Evolutionary conservation across 1,140 invertebrate species (phyloP).

Genomic region (Drosophila chauvacae): DNA sequence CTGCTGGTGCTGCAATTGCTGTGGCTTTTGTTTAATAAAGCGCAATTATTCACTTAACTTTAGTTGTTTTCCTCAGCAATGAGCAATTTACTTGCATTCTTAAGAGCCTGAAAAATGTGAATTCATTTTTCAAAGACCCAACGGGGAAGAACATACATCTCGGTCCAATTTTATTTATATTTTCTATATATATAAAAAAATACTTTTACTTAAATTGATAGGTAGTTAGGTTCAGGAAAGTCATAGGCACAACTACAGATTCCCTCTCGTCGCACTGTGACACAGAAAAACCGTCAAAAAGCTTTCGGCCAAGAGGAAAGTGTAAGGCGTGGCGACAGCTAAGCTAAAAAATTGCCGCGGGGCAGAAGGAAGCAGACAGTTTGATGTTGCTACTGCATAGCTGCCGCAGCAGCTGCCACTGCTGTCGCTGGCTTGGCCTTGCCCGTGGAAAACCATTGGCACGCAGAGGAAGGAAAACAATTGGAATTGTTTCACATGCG

Average conservation of each 20-base stretch:
- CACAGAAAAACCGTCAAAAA: constrained; percentile 59
- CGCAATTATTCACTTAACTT: constrained; percentile 66
- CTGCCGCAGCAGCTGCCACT: background rate
- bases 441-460: constrained; percentile 53
- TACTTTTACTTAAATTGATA: background rate
- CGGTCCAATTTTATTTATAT: no score
- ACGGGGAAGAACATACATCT: background rate
- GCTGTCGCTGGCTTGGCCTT: constrained; percentile 51
- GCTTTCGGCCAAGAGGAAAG: constrained; percentile 50
- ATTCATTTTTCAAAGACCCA: background rate
- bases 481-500: constrained; percentile 62
- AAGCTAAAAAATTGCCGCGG: background rate
- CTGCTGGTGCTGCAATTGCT: constrained; percentile 25
- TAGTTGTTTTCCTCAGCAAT: constrained; percentile 16
- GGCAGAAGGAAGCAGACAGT: constrained; percentile 37
- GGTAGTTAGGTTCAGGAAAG: background rate
- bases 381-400: constrained; percentile 9
- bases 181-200: no score
- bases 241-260: background rate
- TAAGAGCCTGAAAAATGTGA: background rate
- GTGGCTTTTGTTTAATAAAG: constrained; percentile 70
- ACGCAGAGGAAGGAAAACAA: constrained; percentile 53
- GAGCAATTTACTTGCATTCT: background rate
- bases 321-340: constrained; percentile 54
- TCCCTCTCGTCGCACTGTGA: constrained; percentile 55